Conservation (phyloP, 1,140 invertebrate genomes). For the Panagrolaimus sp. region DNA sequence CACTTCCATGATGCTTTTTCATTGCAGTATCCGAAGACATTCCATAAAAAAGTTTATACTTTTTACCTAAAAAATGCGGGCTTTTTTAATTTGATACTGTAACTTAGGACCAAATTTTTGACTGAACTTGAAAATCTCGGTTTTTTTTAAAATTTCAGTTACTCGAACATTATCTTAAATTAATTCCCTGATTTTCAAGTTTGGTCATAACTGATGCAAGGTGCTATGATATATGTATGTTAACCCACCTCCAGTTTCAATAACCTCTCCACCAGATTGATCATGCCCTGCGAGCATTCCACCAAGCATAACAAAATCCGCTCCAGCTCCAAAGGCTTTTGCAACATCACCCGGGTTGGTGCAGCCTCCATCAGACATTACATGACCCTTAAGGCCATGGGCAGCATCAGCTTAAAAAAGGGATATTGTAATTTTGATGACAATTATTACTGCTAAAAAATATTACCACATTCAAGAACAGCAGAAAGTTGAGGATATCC, state of each 20-base stretch:
- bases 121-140: neutral
- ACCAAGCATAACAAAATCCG: conserved; percentile 92
- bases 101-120: conserved; percentile 62
- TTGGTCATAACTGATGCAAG: neutral
- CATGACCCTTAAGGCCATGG: conserved; percentile 79
- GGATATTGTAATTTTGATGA: conserved; percentile 29
- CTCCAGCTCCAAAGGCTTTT: conserved; percentile 88
- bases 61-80: conserved; percentile 70
- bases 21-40: conserved; percentile 88
- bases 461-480: conserved; percentile 88
- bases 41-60: conserved; percentile 85
- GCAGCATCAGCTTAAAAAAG: conserved; percentile 86
- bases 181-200: neutral
- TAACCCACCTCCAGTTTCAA: conserved; percentile 67
- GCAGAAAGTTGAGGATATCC: conserved; percentile 88
- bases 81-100: conserved; percentile 37
- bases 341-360: conserved; percentile 88
- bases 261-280: conserved; percentile 80
- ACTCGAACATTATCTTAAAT: neutral
- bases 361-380: conserved; percentile 82
- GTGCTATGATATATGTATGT: conserved; percentile 70
- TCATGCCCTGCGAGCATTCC: conserved; percentile 92
- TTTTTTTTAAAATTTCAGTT: too few species aligned
- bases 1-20: conserved; percentile 79
- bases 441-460: conserved; percentile 89